A percentile compares a stretch with the other conserved stretches of the same genome.
Evolutionary conservation across 2,797 vertebrate species (phyloP).

Genomic region (Thaleichthys pacificus): DNA sequence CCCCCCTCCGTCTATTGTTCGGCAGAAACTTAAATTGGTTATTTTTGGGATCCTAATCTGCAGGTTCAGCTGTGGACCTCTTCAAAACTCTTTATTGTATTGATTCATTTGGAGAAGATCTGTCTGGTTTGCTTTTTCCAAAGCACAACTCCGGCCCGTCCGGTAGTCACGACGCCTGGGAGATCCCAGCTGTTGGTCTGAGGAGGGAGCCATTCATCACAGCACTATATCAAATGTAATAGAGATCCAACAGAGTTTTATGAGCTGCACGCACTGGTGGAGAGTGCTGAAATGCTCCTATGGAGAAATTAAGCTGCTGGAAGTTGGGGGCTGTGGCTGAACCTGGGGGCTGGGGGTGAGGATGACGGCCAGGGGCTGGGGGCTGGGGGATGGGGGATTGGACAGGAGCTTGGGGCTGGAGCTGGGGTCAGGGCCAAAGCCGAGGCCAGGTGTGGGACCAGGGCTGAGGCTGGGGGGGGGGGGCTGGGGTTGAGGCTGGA

Average conservation of each 20-base stretch:
- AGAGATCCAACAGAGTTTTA: slow-evolving; percentile 48
- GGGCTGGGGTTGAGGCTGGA: neutral
- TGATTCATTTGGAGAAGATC: too few relatives aligned
- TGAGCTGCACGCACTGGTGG: slow-evolving; percentile 31
- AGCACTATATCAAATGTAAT: slow-evolving; percentile 31
- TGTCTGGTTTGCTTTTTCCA: neutral
- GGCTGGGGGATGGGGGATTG: neutral
- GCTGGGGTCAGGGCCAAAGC: too few relatives aligned
- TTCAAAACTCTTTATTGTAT: too few relatives aligned
- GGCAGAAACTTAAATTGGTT: too few relatives aligned
- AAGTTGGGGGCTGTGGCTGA: slow-evolving; percentile 14
- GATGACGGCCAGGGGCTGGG: neutral
- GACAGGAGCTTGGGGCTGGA: neutral
- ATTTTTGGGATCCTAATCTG: too few relatives aligned
- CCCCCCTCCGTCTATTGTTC: too few relatives aligned
- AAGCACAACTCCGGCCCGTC: neutral
- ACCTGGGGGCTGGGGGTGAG: slow-evolving; percentile 13
- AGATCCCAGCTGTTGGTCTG: slow-evolving; percentile 34
- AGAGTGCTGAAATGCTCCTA: slow-evolving; percentile 14
- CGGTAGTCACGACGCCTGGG: slow-evolving; percentile 4
- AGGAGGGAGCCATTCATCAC: slow-evolving; percentile 30
- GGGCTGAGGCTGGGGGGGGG: neutral
- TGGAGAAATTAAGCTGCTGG: slow-evolving; percentile 23
- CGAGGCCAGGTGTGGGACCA: neutral
- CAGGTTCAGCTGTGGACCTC: too few relatives aligned